phyloP scores from a whole-genome alignment of 2,113 vertebrate genomes.

The Burhinus oedicnemus region DNA sequence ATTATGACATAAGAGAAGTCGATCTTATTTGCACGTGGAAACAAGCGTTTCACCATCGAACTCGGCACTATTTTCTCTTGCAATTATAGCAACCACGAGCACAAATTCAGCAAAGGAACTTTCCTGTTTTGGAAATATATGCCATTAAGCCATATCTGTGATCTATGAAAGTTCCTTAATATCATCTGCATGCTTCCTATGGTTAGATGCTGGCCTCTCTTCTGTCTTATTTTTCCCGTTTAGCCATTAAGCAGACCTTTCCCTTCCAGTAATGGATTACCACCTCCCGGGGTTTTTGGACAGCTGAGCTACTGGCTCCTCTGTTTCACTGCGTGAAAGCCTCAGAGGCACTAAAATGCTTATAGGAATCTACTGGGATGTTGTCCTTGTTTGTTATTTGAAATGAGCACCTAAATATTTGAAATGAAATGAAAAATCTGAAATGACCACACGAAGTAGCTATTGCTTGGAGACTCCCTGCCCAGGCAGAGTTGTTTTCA shows the following conservation, averaged over 20 bases:
- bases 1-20: neutral
- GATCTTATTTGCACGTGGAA: neutral
- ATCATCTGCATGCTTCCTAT: neutral
- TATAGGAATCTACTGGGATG: neutral
- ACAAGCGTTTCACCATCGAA: neutral
- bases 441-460: neutral
- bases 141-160: neutral
- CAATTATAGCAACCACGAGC: neutral
- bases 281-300: neutral
- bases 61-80: neutral
- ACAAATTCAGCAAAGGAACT: neutral
- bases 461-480: neutral
- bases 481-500: neutral
- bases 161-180: neutral
- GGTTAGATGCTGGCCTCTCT: neutral
- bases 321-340: neutral
- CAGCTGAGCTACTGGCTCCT: neutral
- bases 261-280: neutral
- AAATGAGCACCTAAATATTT: neutral
- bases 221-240: neutral
- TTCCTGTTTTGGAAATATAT: neutral
- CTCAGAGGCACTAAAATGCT: neutral
- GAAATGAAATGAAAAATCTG: neutral
- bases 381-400: neutral
- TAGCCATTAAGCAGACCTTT: neutral